Evolutionary conservation across 2,113 vertebrate genomes (phyloP), one percentile per base, ranked within the genome.

Genomic region (Pithys albifrons): DNA sequence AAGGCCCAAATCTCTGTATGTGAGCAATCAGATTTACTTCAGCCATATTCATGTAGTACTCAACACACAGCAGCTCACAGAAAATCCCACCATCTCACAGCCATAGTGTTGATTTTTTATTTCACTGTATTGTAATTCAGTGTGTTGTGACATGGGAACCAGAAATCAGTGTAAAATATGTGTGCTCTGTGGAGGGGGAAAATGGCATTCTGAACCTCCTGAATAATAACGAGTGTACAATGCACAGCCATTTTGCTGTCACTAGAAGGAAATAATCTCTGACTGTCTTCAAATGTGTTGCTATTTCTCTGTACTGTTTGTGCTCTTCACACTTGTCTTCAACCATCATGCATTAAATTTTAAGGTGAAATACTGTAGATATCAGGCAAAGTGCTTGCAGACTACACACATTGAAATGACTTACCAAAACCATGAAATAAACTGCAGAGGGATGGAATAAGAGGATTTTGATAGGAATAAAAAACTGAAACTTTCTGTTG

Each of bases 261-360:
- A 54, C 28, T 61, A 85, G 93, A 94, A 93, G 81, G 66, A 85
- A 93, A 87, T 88, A 85, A 90, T 89, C 52, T 85, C 67, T 69
- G 89, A 59, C 48, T 84, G 41, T 76, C 73, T 87, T 95, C 41
- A 89, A 87, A 67, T 37, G 5, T 57, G 52, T 19, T 84, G 69
- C 41, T 91, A 51, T 92, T 91, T 77, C 31, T 74, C 23, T 61
- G 14, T 67, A 61, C 33, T 74, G 39, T 78, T 77, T 51, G 25
- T 70, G 62, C 43, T 73, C 52, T 81, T 65, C 46, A 39, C 35
- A 70, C 41, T 85, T 48, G 91, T 91, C 75, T 80, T 80, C 49
- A 94, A 61, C 35, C 27, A 57, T 51, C 57, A 65, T 55, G 24
- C 48, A 74, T 91, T 94, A 94, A 67, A 90, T 87, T 96, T 93